Evolutionary conservation across 1,140 invertebrate genomes (phyloP), one percentile per base, ranked within the genome.

Genomic region (Ceratitis capitata): DNA sequence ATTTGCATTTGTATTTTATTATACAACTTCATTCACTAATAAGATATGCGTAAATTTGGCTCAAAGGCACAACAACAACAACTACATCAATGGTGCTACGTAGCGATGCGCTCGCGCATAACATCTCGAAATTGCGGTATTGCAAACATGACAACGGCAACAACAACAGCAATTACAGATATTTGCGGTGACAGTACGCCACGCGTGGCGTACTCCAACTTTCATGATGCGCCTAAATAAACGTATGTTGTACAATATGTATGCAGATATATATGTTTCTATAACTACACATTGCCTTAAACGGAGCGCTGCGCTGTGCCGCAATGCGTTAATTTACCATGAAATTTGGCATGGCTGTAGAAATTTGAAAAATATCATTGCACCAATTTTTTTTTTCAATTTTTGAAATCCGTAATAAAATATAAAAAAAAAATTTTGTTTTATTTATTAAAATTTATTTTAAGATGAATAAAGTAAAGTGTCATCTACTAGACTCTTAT

Each of bases 131-230:
- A 23, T 78, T 78, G 69, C 39, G 35, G n/a, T 39, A 19, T 47
- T 78, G 69, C 69, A 78, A 78, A 10, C 69, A 78, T 78, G 69
- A 19, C 69, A 78, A 78, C 69, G 16, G 69, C 32, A 45, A 47
- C n/a, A n/a, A n/a, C n/a, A n/a, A n/a, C n/a, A n/a, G n/a, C n/a
- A n/a, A n/a, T n/a, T n/a, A n/a, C n/a, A n/a, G n/a, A n/a, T n/a
- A n/a, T 78, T 78, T 78, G 39, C 12, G 69, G 42, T 78, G 35
- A 45, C 69, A 78, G n/a, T n/a, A n/a, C 35, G 64, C 35, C 14
- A 78, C 39, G 69, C 39, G 69, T 78, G 69, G 39, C 39, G 10
- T 78, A 78, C 39, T 78, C 45, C 69, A 23, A 78, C 69, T 78
- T 78, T 78, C 69, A 45, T 78, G 35, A 45, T 16, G 14, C 14